Base-by-base conservation (phyloP, 2,113 vertebrate genomes). In the Rhinichthys klamathensis region DNA sequence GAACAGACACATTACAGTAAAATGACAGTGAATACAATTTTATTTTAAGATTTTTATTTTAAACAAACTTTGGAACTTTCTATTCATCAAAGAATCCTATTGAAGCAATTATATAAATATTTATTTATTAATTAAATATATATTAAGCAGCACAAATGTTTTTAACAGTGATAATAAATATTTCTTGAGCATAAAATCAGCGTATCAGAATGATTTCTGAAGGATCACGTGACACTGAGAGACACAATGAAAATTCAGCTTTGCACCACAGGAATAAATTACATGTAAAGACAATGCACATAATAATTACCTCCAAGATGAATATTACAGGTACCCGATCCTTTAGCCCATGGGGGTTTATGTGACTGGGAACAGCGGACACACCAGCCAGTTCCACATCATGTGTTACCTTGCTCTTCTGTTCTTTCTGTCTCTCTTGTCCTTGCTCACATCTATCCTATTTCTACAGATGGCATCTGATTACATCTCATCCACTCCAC, bases 391-490 rank as follows among this genome's bases (percentile, higher is more conserved):
- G 46, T 75, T 76, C 46, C 46, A 15, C 41, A n/a, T 8, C 25
- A 23, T 2, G 10, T 38, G 15, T 46, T 67, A 32, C 8, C 25
- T 49, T 83, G 25, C 27, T 54, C 15, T 32, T 1, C 41, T 10
- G 56, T 18, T 32, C 41, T 69, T 27, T 46, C 27, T 72, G 13
- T 49, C 67, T 84, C 30, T 80, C 65, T 72, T 23, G 15, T 75
- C 60, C 54, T 61, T 13, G 49, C 41, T 80, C 27, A 4, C 46
- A 44, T 65, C 27, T 30, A 11, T 11, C 12, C 63, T 70, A 51
- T 51, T 67, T 82, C 63, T 82, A 54, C 63, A 70, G 61, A 82
- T 69, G 61, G 80, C 80, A 82, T 51, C 63, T 69, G 80, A 65
- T 80, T 70, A 21, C 44, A 54, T 54, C 44, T 49, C 63, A 82